phyloP scores from a whole-genome alignment of 2,888 invertebrate species.

The Dinocampus coccinellae region DNA sequence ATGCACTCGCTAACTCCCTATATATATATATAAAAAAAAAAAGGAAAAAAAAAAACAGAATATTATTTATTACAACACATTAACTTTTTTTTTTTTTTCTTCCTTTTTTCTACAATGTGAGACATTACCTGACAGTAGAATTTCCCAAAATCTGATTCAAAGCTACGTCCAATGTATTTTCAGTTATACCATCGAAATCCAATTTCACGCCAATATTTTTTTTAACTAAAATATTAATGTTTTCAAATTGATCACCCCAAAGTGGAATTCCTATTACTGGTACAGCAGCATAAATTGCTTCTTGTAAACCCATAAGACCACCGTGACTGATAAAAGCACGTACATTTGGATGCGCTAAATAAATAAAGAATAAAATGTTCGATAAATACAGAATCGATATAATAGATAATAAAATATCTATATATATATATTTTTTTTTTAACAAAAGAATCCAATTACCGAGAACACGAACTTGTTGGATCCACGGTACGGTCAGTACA shows the following conservation, averaged over 20 bases:
- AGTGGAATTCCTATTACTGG: slow-evolving; percentile 38
- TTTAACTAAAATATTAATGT: slow-evolving; percentile 31
- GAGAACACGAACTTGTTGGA: slow-evolving; percentile 54
- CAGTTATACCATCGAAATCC: slow-evolving; percentile 37
- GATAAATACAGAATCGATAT: not conserved
- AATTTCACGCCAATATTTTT: slow-evolving; percentile 39
- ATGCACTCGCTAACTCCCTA: not conserved
- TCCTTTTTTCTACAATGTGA: not conserved
- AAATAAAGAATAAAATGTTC: slow-evolving; percentile 4
- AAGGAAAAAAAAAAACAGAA: not conserved
- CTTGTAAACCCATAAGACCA: slow-evolving; percentile 55
- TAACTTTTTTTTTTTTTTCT: no score
- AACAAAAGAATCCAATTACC: slow-evolving; percentile 43
- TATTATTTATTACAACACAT: not conserved
- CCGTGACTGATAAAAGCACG: slow-evolving; percentile 59
- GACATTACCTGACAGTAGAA: slow-evolving; percentile 43
- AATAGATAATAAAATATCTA: not conserved
- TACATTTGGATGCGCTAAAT: slow-evolving; percentile 55
- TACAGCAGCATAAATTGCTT: slow-evolving; percentile 41
- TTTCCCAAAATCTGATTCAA: slow-evolving; percentile 40
- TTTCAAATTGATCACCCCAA: slow-evolving; percentile 34
- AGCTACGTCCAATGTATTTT: slow-evolving; percentile 37
- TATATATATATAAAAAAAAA: not conserved
- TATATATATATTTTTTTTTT: not conserved
- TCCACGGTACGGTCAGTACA: slow-evolving; percentile 56